Evolutionary conservation across 1,140 invertebrate species (phyloP), one percentile per base, ranked within the genome.

Genomic region (Drosophila punjabiensis): DNA sequence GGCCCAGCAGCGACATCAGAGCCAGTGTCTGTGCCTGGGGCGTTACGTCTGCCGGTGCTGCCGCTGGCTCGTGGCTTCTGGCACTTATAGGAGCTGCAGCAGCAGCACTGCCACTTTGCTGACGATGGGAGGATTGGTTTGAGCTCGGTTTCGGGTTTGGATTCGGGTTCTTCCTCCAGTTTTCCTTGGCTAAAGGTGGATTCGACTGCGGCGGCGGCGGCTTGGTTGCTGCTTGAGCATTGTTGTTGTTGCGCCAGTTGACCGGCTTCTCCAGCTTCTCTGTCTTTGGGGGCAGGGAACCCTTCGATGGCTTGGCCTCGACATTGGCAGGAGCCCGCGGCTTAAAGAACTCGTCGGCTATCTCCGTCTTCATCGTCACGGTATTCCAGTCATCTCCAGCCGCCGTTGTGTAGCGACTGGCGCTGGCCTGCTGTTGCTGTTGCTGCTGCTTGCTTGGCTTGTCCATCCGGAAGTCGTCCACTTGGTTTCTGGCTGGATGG

Each of bases 291-390:
- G 18, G 18, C 24, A 1, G 16, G 14, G 3, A 32, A 14, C 6
- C 24, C 24, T 5, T 61, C 6, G 32, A 1, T 5, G 28, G 3
- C 14, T 39, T 59, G 24, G 13, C 1, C 30, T 50, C 30, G 4
- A 28, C 13, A 10, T 59, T 33, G 1, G n/a, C 24, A 0, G 7
- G 0, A 5, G 32, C 50, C 8, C 8, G 84, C 66, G 53, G 32
- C 24, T 52, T 43, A 3, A 71, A 28, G 24, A 88, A 88, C 4
- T 84, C 77, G 1, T 89, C 65, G 11, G 62, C 16, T 24, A 89
- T 55, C 9, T 63, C 16, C 0, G 85, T 75, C 18, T 84, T 88
- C 73, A 88, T 84, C 16, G 84, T 89, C 3, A 84, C 83, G 8
- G 41, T 37, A 20, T 75, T 60, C n/a, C 52, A 56, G 2, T 60